A percentile compares a stretch with the other conserved stretches of the same genome.
phyloP scores from a whole-genome alignment of 2,113 vertebrate genomes.

The Epinephelus moara region DNA sequence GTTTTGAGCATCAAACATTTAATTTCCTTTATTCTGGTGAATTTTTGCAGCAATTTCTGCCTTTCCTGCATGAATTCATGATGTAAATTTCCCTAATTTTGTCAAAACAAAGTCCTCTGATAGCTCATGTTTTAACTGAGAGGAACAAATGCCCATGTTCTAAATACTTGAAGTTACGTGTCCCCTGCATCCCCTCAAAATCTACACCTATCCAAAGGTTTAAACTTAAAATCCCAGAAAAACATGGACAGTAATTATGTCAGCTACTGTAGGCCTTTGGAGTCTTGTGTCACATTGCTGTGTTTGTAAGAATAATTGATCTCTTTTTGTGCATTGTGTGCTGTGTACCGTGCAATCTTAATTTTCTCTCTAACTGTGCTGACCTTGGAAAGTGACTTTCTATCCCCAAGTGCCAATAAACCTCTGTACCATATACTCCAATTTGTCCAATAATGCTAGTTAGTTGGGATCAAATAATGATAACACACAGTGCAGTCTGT shows the following conservation, averaged over 20 bases:
- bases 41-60: no score
- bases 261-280: not conserved
- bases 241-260: not conserved
- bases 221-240: not conserved
- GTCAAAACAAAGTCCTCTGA: no score
- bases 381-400: slow-evolving; percentile 48
- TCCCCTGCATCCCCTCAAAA: no score
- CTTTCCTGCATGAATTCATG: no score
- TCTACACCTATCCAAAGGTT: not conserved
- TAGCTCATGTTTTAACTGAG: no score
- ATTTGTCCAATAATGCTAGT: slow-evolving; percentile 11
- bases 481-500: not conserved
- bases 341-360: slow-evolving; percentile 7
- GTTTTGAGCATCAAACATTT: no score
- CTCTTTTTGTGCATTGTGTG: slow-evolving; percentile 1
- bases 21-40: no score
- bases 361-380: slow-evolving; percentile 41
- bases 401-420: slow-evolving; percentile 30
- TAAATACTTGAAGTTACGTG: no score
- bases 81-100: no score
- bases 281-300: slow-evolving; percentile 1
- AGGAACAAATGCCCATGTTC: no score
- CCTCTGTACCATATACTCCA: not conserved
- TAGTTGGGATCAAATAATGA: slow-evolving; percentile 18
- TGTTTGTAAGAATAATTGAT: slow-evolving; percentile 19